Evolutionary conservation across 2,888 invertebrate genomes (phyloP).

Genomic region (Calliopum simillimum): DNA sequence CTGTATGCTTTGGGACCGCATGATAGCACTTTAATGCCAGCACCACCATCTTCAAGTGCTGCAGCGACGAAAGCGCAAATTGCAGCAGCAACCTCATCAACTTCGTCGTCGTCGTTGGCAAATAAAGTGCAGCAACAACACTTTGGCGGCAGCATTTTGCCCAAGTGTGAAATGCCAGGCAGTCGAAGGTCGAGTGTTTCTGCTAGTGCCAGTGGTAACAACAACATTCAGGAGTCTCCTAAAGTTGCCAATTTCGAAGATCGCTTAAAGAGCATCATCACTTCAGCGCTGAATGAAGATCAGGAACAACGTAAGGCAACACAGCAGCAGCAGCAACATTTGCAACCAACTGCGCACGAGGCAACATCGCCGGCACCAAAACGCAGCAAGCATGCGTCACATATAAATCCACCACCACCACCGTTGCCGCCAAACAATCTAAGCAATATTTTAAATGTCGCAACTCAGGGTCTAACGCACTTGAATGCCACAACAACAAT

Average conservation of each 20-base stretch:
- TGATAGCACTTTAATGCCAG: slow-evolving; percentile 66
- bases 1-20: slow-evolving; percentile 24
- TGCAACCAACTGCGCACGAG: slow-evolving; percentile 39
- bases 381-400: slow-evolving; percentile 55
- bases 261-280: slow-evolving; percentile 87
- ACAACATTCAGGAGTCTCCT: slow-evolving; percentile 75
- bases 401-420: slow-evolving; percentile 41
- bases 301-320: slow-evolving; percentile 70
- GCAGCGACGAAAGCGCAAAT: not conserved
- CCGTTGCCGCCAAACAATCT: slow-evolving; percentile 57
- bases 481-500: slow-evolving; percentile 66
- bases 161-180: slow-evolving; percentile 59
- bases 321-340: slow-evolving; percentile 55
- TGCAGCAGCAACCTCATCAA: slow-evolving; percentile 30
- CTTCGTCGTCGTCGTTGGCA: slow-evolving; percentile 28
- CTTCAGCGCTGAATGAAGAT: slow-evolving; percentile 87
- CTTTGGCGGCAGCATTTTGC: slow-evolving; percentile 46
- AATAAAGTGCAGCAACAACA: slow-evolving; percentile 29
- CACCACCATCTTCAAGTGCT: slow-evolving; percentile 49
- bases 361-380: slow-evolving; percentile 55
- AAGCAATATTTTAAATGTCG: slow-evolving; percentile 63
- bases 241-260: slow-evolving; percentile 90
- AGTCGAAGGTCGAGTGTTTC: slow-evolving; percentile 41
- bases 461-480: slow-evolving; percentile 65
- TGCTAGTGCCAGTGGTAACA: slow-evolving; percentile 27